These are phyloP conservation scores for Tokudaia muenninki DNA, from an alignment of 2,797 vertebrate genomes.

Conservation along the genomic window DNA sequence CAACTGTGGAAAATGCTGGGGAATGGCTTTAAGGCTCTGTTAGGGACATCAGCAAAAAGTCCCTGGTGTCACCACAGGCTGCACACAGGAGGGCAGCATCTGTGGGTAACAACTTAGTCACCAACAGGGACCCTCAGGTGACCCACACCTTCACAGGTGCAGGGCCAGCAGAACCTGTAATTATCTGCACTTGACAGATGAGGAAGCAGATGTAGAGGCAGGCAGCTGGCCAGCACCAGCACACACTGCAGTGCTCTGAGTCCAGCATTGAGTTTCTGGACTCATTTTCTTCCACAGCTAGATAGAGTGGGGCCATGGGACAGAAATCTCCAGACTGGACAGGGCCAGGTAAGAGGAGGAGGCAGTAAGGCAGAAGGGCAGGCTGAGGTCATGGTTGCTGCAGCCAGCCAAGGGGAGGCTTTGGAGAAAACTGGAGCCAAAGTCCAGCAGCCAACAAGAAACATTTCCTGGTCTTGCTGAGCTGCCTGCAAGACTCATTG, in stretches of 20 bases:
- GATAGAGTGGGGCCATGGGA: neutral
- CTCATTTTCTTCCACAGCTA: neutral
- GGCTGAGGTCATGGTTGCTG: neutral
- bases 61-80: neutral
- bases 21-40: neutral
- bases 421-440: neutral
- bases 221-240: neutral
- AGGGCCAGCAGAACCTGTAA: neutral
- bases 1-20: neutral
- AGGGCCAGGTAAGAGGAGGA: neutral
- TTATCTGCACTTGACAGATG: neutral
- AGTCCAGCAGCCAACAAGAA: neutral
- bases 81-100: neutral
- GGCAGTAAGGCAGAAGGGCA: neutral
- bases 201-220: neutral
- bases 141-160: neutral
- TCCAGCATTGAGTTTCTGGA: neutral
- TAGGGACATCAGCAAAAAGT: neutral
- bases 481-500: neutral
- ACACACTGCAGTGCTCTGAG: neutral
- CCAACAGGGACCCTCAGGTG: neutral
- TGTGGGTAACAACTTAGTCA: neutral
- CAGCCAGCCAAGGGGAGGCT: neutral
- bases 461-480: neutral
- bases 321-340: neutral